Base-by-base conservation (phyloP, 92 coral and sea anemone genomes). In the Anthopleura xanthogrammica region DNA sequence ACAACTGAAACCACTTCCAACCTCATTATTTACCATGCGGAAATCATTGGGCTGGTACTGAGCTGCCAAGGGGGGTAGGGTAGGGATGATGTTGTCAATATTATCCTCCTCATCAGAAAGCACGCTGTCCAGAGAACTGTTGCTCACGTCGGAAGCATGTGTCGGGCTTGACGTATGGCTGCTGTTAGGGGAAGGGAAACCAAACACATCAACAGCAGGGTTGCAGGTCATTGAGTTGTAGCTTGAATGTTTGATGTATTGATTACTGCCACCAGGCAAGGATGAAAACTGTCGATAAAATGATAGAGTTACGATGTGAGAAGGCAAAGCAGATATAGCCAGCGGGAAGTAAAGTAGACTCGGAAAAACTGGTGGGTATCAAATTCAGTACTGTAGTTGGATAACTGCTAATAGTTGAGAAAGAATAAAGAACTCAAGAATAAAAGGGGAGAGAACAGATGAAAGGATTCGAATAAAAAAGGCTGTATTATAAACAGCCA, bases 41-140 rank as follows among this genome's bases (percentile, higher is more conserved):
- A 20, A 62, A 4, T 24, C 74, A 36, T 68, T 68, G 74, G 12
- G 17, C 43, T 62, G 70, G 70, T 62, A 62, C 74, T 24, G 74
- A 36, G 41, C 12, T 13, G 41, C 22, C 77, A 84, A 24, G 81
- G 75, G 42, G 76, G 76, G 82, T 20, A 77, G 77, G 58, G 82
- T 76, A 64, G 87, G 81, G 87, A 50, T 76, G 19, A 77, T 84
- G 82, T 76, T 76, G 87, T 64, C 82, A 7, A 76, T 17, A 39
- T 43, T 72, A 29, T 84, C 87, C 20, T 77, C 87, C 19, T 76
- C 82, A 48, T 57, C 72, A 3, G 60, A 73, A 39, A 82, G 14
- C 2, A 42, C 29, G 22, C 70, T n/a, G 9, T 29, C 36, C 36
- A 29, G 36, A 29, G 70, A 62, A 62, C 29, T 40, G 60, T 52